phyloP scores from a whole-genome alignment of 30 jellyfish, hydroid and myxozoan genomes.

The Sanderia malayensis region DNA sequence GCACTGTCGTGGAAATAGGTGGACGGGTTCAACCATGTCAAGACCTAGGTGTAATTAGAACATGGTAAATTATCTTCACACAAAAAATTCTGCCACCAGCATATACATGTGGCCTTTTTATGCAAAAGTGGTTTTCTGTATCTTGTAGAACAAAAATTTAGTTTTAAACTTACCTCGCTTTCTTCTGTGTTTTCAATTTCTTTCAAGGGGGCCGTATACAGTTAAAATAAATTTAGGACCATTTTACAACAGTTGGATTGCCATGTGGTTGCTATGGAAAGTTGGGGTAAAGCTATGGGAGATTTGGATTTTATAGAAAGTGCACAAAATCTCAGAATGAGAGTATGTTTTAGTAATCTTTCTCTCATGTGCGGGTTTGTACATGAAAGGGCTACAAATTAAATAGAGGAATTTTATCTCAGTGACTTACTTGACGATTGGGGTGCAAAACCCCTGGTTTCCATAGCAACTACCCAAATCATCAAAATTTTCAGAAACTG shows the following conservation, averaged over 20 bases:
- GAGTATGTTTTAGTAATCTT: not conserved
- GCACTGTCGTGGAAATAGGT: too few relatives aligned
- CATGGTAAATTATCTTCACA: too few relatives aligned
- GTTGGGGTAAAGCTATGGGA: not conserved
- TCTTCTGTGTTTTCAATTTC: too few relatives aligned
- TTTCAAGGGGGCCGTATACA: not conserved
- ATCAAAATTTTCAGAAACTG: too few relatives aligned
- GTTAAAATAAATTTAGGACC: not conserved
- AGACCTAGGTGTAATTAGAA: too few relatives aligned
- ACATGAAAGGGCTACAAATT: not conserved
- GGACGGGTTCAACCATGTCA: too few relatives aligned
- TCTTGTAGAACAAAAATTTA: too few relatives aligned
- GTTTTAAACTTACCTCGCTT: too few relatives aligned
- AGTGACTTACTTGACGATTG: not conserved
- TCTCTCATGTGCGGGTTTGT: not conserved
- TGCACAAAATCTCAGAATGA: not conserved
- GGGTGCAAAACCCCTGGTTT: not conserved
- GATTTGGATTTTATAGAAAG: not conserved
- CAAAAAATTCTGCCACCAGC: too few relatives aligned
- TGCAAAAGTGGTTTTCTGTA: too few relatives aligned
- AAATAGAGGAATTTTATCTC: not conserved
- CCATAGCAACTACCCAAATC: not conserved
- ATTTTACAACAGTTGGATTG: not conserved
- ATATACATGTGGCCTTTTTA: too few relatives aligned
- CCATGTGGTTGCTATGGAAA: not conserved